These are phyloP conservation scores for Trichogramma pretiosum DNA, from an alignment of 1,140 invertebrate genomes.

Conservation along the genomic window DNA sequence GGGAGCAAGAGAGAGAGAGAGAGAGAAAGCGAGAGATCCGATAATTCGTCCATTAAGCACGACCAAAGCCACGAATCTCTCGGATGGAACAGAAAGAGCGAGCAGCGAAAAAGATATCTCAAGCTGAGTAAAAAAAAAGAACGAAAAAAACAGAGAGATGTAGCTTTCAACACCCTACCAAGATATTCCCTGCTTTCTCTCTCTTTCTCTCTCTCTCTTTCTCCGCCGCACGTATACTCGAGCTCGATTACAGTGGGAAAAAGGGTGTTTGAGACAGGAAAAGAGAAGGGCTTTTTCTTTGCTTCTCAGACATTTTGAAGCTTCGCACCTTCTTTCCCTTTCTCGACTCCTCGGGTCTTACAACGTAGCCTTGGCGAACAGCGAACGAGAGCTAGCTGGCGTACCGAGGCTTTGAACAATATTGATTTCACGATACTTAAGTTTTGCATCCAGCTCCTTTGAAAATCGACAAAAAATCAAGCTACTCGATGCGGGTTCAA, in stretches of 20 bases:
- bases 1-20: too few relatives aligned
- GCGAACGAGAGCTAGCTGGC: constrained; percentile 9
- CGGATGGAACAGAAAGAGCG: too few relatives aligned
- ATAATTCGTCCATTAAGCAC: constrained; percentile 14
- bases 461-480: constrained; percentile 15
- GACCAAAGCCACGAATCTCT: constrained; percentile 4
- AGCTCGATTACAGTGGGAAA: constrained; percentile 7
- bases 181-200: neutral
- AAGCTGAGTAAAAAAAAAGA: neutral
- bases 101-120: too few relatives aligned
- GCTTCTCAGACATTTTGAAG: neutral
- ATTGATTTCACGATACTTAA: constrained; percentile 39
- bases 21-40: too few relatives aligned
- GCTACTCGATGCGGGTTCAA: too few relatives aligned
- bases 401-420: constrained; percentile 34
- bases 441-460: constrained; percentile 22
- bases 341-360: constrained; percentile 2
- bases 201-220: too few relatives aligned
- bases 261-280: neutral
- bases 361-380: neutral
- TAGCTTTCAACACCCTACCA: constrained; percentile 3
- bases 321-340: neutral
- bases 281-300: neutral
- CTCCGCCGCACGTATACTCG: too few relatives aligned
- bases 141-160: neutral